Evolutionary conservation across 2,797 vertebrate species (phyloP), one percentile per base, ranked within the genome.

Genomic region (Moxostoma hubbsi): DNA sequence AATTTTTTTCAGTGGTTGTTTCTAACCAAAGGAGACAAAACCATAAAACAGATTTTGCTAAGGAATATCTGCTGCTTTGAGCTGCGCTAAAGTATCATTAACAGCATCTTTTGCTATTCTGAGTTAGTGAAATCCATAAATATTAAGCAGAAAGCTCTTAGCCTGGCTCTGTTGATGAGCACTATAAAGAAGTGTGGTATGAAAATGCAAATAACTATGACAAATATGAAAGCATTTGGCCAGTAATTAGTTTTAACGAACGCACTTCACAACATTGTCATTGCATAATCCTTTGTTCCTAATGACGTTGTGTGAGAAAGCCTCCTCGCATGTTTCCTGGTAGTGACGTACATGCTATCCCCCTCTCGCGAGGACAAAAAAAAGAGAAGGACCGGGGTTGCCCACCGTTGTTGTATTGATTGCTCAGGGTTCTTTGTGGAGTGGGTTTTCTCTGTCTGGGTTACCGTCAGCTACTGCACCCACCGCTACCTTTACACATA

Each of bases 101-200:
- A 91, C 92, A 90, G 89, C 86, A 81, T 85, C 51, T 69, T 79
- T 84, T 89, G 84, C 87, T 90, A 88, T 85, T 86, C 82, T 76
- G 74, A 79, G 84, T 70, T 69, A 51, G 62, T 59, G 75, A 66
- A 81, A 71, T 75, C 80, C 81, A 85, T 86, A 94, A 94, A 92
- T 79, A 93, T 94, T 93, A 92, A 94, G 88, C 66, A 59, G 9
- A 84, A 83, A 78, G 83, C 89, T 90, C 87, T 84, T 83, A 68
- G 85, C 75, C 81, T 81, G 84, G 73, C 50, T 43, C 43, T 79
- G 64, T 6, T 67, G 59, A 77, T 49, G n/a, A 49, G 63, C 1
- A 10, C 47, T 36, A 50, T 36, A n/a, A 49, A 58, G n/a, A 15
- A 58, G 72, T 58, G 46, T 63, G 74, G 46, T 65, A 62, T 12